A percentile compares a stretch with the other conserved stretches of the same genome.
Conservation (phyloP, 2,888 invertebrate species). For the Plagodis pulveraria region DNA sequence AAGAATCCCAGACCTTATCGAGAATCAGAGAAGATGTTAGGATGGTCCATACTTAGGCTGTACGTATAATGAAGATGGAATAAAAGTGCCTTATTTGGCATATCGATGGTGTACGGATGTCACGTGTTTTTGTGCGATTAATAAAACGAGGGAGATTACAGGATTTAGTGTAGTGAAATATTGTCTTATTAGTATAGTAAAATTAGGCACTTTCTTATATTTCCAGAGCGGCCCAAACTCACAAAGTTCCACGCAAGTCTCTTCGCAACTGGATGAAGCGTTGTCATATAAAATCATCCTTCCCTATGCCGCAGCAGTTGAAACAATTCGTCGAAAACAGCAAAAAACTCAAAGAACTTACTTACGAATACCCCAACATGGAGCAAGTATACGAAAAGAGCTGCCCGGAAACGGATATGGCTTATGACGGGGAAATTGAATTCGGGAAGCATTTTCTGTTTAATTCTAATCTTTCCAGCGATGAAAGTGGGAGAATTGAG, state of each 20-base stretch:
- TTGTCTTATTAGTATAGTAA: too few relatives aligned
- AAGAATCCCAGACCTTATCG: too few relatives aligned
- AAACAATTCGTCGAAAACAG: slow-evolving; percentile 84
- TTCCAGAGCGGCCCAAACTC: slow-evolving; percentile 85
- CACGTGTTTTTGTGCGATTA: too few relatives aligned
- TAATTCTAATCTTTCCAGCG: slow-evolving; percentile 61
- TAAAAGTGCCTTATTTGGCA: too few relatives aligned
- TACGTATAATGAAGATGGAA: too few relatives aligned
- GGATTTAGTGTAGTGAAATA: too few relatives aligned
- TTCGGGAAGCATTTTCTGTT: slow-evolving; percentile 77
- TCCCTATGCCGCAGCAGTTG: slow-evolving; percentile 85
- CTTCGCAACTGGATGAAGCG: slow-evolving; percentile 87
- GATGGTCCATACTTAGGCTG: too few relatives aligned
- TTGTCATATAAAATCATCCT: slow-evolving; percentile 85
- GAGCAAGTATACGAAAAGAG: slow-evolving; percentile 51
- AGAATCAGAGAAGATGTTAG: too few relatives aligned
- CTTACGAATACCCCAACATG: slow-evolving; percentile 51
- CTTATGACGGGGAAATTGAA: slow-evolving; percentile 61
- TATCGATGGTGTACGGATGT: too few relatives aligned
- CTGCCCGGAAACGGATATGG: slow-evolving; percentile 51
- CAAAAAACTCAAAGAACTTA: slow-evolving; percentile 71
- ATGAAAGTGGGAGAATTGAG: slow-evolving; percentile 53
- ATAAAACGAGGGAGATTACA: too few relatives aligned
- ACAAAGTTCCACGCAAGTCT: slow-evolving; percentile 85
- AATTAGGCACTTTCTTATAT: not conserved